Evolutionary conservation across 2,888 invertebrate species (phyloP).

Genomic region (Drosophila maculinotata): DNA sequence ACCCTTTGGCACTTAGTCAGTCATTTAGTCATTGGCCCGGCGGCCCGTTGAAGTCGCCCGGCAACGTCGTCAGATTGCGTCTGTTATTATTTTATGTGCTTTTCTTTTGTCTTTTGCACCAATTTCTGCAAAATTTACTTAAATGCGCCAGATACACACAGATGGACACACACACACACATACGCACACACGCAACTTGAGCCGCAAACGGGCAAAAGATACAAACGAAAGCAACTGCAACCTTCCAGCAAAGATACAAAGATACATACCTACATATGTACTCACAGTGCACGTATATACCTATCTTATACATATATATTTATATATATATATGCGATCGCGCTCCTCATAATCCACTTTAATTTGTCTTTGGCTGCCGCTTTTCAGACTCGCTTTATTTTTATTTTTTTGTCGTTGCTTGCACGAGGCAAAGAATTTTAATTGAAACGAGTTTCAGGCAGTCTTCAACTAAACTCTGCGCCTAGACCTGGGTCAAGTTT

Average conservation of each 20-base stretch:
- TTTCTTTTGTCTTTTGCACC: conserved; percentile 80
- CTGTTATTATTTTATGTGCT: conserved; percentile 81
- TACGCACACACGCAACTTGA: conserved; percentile 26
- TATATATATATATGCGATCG: conserved; percentile 26
- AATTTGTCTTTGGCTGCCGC: conserved; percentile 75
- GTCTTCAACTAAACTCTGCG: conserved; percentile 32
- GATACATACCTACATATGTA: conserved; percentile 20
- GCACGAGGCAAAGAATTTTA: conserved; percentile 73
- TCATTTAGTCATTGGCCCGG: conserved; percentile 78
- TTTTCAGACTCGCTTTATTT: conserved; percentile 39
- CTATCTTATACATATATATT: conserved; percentile 6
- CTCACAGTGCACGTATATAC: conserved; percentile 23
- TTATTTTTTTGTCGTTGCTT: conserved; percentile 42
- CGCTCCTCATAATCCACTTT: conserved; percentile 74
- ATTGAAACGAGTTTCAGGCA: conserved; percentile 77
- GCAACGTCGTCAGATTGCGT: conserved; percentile 66
- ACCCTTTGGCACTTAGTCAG: conserved; percentile 78
- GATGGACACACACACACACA: conserved; percentile 53
- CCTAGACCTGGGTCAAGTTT: conserved; percentile 72
- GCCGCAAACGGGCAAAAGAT: conserved; percentile 9
- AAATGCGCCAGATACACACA: conserved; percentile 70
- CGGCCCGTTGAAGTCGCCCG: conserved; percentile 38
- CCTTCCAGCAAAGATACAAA: conserved; percentile 21
- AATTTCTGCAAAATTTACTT: conserved; percentile 79
- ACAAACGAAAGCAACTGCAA: conserved; percentile 24